Conservation (phyloP, 2,797 vertebrate genomes). For the Gobio occitaniae region DNA sequence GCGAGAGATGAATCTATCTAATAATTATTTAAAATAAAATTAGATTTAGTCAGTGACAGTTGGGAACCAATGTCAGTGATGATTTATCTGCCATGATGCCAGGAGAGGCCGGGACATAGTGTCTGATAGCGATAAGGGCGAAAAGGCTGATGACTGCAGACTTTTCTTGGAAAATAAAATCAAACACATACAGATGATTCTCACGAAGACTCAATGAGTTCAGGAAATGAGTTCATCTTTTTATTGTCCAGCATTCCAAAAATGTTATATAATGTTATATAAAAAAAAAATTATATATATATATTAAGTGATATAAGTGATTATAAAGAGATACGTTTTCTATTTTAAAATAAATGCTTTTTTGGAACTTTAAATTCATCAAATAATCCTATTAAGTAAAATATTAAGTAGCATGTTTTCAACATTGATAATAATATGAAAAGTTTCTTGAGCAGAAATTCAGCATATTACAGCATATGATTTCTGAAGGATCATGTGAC, state of each 20-base stretch:
- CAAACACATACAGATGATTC: not conserved
- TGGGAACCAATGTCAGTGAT: not conserved
- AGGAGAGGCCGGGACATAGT: not conserved
- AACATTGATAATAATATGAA: not conserved
- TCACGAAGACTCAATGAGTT: not conserved
- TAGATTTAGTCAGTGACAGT: not conserved
- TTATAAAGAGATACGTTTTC: not conserved
- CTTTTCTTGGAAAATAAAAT: not conserved
- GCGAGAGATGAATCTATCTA: not conserved
- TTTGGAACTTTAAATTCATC: not conserved
- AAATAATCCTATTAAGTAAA: not conserved
- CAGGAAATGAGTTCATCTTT: not conserved
- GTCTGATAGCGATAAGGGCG: not conserved
- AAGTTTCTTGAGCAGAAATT: not conserved
- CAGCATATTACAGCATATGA: not conserved
- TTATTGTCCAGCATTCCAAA: not conserved
- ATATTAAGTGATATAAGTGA: not conserved
- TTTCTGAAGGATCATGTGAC: not conserved
- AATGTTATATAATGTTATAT: not conserved
- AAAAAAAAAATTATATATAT: no score
- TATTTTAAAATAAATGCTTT: not conserved
- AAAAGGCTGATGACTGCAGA: no score
- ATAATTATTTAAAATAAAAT: constrained; percentile 15
- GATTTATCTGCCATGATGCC: constrained; percentile 7
- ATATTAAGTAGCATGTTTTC: not conserved